Base-by-base conservation (phyloP, 1,140 invertebrate genomes). In the Adelges cooleyi region DNA sequence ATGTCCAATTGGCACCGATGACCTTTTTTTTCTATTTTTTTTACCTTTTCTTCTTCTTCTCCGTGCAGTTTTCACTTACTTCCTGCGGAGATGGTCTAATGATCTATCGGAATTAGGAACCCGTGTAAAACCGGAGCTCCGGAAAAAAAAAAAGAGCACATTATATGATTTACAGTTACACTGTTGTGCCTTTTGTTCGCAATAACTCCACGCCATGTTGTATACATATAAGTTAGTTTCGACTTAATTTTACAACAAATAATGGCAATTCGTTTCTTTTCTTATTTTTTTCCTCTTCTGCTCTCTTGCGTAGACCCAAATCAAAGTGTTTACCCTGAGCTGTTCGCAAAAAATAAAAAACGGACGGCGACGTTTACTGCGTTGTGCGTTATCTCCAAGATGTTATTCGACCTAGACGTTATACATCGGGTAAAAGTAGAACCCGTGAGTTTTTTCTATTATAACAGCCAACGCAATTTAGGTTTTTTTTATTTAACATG, bases 61-160 rank as follows among this genome's bases (percentile, higher is more conserved):
- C 29, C 5, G 11, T 11, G 29, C 29, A 59, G 17, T 59, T 59
- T 59, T 59, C 54, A 59, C 54, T 59, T 59, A 59, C 54, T 59
- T 59, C 54, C 54, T 59, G 54, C 23, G 17, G 54, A 29, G 54
- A 59, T 59, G 17, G 25, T 17, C 25, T 53, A 29, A 59, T 46
- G 42, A 59, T 46, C 40, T 15, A 46, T 59, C 18, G 54, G 11
- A 3, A 29, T 59, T 27, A 15, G 18, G 27, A 38, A 59, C 15
- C 42, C 38, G 23, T 54, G 48, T 27, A 27, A 25, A 25, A 50
- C 48, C 23, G 10, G 22, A 50, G 23, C 4, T 50, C 23, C 27
- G n/a, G 23, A 11, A 27, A 3, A 50, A 50, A 50, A 50, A 27
- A 50, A 1, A 27, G 25, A 59, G 25, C 20, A 59, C 46, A 59